These are phyloP conservation scores for Melanchra persicariae DNA, from an alignment of 2,888 invertebrate genomes.

Conservation along the genomic window DNA sequence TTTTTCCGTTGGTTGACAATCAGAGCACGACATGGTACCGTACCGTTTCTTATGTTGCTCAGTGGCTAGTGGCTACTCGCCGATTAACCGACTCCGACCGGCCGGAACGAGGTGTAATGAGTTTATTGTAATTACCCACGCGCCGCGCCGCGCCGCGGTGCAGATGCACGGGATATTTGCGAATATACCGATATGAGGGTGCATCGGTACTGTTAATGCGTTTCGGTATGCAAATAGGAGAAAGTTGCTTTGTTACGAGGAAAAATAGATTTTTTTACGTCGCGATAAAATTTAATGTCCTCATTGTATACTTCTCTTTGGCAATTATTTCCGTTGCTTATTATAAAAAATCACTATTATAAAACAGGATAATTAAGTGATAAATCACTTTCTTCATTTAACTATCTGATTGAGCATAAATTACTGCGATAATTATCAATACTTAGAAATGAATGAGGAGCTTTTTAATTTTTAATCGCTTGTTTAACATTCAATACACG, in stretches of 20 bases:
- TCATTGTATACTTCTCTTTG: slow-evolving; percentile 1
- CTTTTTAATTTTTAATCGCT: slow-evolving; percentile 39
- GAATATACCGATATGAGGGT: slow-evolving; percentile 54
- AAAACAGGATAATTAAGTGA: slow-evolving; percentile 24
- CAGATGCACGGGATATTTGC: slow-evolving; percentile 42
- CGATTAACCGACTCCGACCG: slow-evolving; percentile 78
- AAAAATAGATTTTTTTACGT: slow-evolving; percentile 47
- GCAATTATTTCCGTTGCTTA: slow-evolving; percentile 3
- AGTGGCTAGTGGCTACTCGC: slow-evolving; percentile 73
- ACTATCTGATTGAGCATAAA: slow-evolving; percentile 27
- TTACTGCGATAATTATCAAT: slow-evolving; percentile 26
- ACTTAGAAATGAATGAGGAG: slow-evolving; percentile 27
- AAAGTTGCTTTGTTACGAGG: slow-evolving; percentile 48
- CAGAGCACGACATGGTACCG: slow-evolving; percentile 83
- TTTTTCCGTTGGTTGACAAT: slow-evolving; percentile 74
- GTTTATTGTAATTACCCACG: slow-evolving; percentile 79
- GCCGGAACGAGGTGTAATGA: slow-evolving; percentile 81
- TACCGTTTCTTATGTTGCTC: slow-evolving; percentile 82
- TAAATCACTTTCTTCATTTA: slow-evolving; percentile 32
- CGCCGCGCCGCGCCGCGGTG: slow-evolving; percentile 23
- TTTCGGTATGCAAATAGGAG: slow-evolving; percentile 56
- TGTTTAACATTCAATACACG: slow-evolving; percentile 28
- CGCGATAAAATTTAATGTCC: slow-evolving; percentile 14
- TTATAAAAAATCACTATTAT: slow-evolving; percentile 14
- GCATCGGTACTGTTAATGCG: slow-evolving; percentile 32